These are phyloP conservation scores for Tetramorium alpestre DNA, from an alignment of 1,140 invertebrate genomes.

Conservation along the genomic window DNA sequence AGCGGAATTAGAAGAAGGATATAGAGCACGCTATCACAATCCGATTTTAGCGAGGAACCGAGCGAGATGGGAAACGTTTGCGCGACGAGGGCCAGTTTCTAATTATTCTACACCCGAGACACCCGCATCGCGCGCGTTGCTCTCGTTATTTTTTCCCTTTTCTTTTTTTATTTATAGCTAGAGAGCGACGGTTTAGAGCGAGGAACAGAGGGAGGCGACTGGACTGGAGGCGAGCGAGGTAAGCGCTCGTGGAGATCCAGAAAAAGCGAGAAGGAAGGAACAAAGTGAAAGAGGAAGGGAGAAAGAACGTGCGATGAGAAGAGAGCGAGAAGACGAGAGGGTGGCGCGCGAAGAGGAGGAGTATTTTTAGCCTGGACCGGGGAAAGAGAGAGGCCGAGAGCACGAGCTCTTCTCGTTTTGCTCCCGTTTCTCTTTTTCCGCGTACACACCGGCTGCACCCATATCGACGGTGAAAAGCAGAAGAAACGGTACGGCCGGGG, in stretches of 20 bases:
- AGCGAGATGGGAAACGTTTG: neutral
- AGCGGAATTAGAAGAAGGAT: neutral
- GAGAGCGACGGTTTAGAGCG: constrained; percentile 58
- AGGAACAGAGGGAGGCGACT: constrained; percentile 32
- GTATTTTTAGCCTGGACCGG: constrained; percentile 67
- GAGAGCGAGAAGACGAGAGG: constrained; percentile 26
- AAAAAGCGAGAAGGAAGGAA: constrained; percentile 48
- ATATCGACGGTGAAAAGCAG: constrained; percentile 68
- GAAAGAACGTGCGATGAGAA: neutral
- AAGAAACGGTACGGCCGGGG: constrained; percentile 47
- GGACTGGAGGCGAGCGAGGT: constrained; percentile 9
- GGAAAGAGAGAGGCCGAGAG: constrained; percentile 32
- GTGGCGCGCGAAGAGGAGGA: constrained; percentile 61
- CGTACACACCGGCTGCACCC: constrained; percentile 60
- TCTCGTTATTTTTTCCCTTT: constrained; percentile 64
- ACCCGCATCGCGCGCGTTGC: constrained; percentile 57
- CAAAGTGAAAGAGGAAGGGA: neutral
- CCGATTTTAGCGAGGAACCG: neutral
- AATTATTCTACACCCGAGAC: constrained; percentile 74
- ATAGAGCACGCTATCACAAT: neutral
- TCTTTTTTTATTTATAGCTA: constrained; percentile 71
- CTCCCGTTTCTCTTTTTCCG: constrained; percentile 65
- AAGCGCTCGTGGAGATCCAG: constrained; percentile 39
- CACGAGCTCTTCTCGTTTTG: constrained; percentile 65
- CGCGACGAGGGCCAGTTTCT: constrained; percentile 54